Conservation (phyloP, 1,140 invertebrate genomes). For the Dendrolimus kikuchii region DNA sequence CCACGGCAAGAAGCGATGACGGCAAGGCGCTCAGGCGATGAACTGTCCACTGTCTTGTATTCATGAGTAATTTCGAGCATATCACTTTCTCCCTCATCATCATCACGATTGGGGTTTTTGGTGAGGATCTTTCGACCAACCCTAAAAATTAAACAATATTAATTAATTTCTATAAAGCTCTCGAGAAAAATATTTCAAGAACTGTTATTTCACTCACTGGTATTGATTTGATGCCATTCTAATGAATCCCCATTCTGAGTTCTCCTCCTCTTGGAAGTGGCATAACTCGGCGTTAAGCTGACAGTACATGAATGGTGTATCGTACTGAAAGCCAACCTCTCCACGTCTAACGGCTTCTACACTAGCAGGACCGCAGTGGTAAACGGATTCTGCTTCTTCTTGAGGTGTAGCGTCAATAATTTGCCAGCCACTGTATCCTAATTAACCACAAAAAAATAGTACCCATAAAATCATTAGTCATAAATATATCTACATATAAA, state of each 20-base stretch:
- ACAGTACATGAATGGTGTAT: conserved; percentile 83
- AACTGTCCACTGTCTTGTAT: conserved; percentile 82
- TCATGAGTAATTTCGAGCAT: conserved; percentile 78
- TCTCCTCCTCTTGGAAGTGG: conserved; percentile 78
- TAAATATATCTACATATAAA: not conserved
- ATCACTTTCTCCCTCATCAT: conserved; percentile 77
- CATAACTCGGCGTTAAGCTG: conserved; percentile 87
- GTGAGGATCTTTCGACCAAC: conserved; percentile 84
- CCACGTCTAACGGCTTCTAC: conserved; percentile 82
- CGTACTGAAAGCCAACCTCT: conserved; percentile 82
- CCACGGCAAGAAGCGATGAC: conserved; percentile 78
- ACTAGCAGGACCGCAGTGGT: conserved; percentile 81
- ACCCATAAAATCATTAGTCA: no score
- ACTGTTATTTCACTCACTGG: conserved; percentile 68
- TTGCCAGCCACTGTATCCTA: conserved; percentile 86
- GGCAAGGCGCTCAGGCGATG: conserved; percentile 75
- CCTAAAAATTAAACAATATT: conserved; percentile 55
- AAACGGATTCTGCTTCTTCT: conserved; percentile 78
- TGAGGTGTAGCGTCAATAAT: conserved; percentile 86
- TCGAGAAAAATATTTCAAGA: conserved; percentile 5
- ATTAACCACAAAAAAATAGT: no score
- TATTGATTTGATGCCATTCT: conserved; percentile 76
- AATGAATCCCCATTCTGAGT: conserved; percentile 78
- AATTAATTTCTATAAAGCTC: conserved; percentile 3
- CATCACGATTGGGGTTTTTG: conserved; percentile 75